Evolutionary conservation across 1,140 invertebrate species (phyloP).

Genomic region (Kradibia gibbosae): DNA sequence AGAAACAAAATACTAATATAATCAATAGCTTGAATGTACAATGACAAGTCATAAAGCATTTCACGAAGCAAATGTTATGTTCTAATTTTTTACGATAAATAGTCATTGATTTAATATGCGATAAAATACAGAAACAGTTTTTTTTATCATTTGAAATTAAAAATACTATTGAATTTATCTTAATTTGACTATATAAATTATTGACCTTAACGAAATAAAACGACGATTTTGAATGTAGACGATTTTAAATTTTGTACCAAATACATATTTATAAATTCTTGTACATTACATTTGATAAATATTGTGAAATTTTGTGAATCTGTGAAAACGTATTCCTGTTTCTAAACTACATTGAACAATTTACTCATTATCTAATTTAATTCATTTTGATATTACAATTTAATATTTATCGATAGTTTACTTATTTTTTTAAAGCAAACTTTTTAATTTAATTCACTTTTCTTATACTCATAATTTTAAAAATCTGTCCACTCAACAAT

Average conservation of each 20-base stretch:
- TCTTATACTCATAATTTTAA: conserved; percentile 65
- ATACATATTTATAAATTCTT: neutral
- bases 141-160: neutral
- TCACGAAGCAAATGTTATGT: neutral
- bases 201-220: neutral
- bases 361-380: neutral
- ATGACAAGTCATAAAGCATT: neutral
- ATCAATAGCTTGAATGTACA: conserved; percentile 10
- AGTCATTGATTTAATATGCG: neutral
- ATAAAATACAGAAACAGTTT: neutral
- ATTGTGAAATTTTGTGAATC: neutral
- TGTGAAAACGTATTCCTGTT: no score
- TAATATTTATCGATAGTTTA: no score
- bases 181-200: neutral
- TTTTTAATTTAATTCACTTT: neutral
- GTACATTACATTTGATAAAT: neutral
- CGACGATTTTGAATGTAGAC: neutral
- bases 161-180: no score
- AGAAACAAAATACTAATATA: conserved; percentile 32
- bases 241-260: neutral
- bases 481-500: conserved; percentile 69
- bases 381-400: no score
- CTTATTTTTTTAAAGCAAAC: neutral
- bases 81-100: neutral
- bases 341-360: neutral